Percentiles rank a stretch among this genome's conserved stretches.
phyloP scores from a whole-genome alignment of 2,888 invertebrate species.

The Drosophila imparisetae region DNA sequence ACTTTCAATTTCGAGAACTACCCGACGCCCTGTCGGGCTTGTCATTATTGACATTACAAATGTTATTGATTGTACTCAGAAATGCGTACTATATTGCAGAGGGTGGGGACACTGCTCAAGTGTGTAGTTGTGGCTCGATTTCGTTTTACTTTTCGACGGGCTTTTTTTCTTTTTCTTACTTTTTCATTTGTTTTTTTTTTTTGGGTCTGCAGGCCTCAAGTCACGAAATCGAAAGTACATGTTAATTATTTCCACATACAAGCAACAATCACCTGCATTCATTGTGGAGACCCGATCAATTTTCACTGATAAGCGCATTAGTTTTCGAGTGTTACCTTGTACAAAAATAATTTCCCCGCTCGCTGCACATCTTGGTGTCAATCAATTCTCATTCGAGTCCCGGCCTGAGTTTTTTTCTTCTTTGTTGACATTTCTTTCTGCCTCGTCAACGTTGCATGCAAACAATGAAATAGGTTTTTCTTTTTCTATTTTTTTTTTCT shows the following conservation, averaged over 20 bases:
- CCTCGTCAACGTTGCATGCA: conserved; percentile 73
- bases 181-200: not conserved
- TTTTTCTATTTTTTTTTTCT: conserved; percentile 8
- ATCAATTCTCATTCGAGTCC: conserved; percentile 59
- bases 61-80: conserved; percentile 71
- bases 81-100: not conserved
- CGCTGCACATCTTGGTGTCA: conserved; percentile 60
- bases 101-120: not conserved
- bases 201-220: conserved; percentile 25
- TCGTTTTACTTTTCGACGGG: conserved; percentile 57
- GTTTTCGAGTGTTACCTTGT: conserved; percentile 63
- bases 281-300: conserved; percentile 60
- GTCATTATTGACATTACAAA: conserved; percentile 81
- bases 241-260: conserved; percentile 78
- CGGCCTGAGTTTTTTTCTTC: conserved; percentile 20
- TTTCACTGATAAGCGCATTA: conserved; percentile 74
- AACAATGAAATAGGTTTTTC: conserved; percentile 56
- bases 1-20: conserved; percentile 58
- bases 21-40: conserved; percentile 48
- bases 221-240: conserved; percentile 80
- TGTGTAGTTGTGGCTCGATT: conserved; percentile 25
- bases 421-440: conserved; percentile 69
- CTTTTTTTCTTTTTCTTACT: conserved; percentile 41
- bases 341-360: conserved; percentile 27
- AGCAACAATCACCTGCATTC: conserved; percentile 74